Conservation (phyloP, 2,113 vertebrate genomes). For the Artemisiospiza belli region DNA sequence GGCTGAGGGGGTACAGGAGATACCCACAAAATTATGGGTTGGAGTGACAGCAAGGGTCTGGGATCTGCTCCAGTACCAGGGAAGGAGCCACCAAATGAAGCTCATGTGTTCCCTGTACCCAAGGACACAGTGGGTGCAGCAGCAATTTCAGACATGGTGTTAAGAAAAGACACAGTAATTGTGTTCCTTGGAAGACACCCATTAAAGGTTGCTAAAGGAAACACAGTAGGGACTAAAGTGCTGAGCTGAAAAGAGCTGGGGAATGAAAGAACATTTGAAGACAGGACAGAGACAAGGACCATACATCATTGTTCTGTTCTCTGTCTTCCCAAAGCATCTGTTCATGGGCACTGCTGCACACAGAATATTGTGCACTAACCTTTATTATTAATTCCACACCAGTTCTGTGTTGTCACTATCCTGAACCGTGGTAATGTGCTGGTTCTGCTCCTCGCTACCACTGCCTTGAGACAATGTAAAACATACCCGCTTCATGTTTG, state of each 20-base stretch:
- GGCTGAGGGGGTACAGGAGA: background rate
- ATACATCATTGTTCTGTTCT: rapidly evolving
- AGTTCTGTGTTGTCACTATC: background rate
- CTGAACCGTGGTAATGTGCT: background rate
- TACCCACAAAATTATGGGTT: background rate
- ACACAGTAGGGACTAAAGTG: background rate
- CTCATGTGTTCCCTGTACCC: rapidly evolving
- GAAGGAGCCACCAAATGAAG: background rate
- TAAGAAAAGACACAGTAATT: background rate
- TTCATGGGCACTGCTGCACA: background rate
- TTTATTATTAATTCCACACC: background rate
- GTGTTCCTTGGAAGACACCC: background rate
- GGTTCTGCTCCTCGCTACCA: background rate
- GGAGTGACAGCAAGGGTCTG: rapidly evolving
- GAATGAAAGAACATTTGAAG: background rate
- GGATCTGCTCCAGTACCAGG: background rate
- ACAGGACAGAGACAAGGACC: background rate
- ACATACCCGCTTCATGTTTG: background rate
- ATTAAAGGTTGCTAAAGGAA: background rate
- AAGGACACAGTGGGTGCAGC: background rate
- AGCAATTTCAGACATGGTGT: background rate
- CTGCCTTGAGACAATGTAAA: background rate
- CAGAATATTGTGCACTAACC: background rate
- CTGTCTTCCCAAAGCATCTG: background rate
- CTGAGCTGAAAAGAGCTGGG: background rate